phyloP scores from a whole-genome alignment of 2,797 vertebrate species.

The Kryptolebias ocellatus region DNA sequence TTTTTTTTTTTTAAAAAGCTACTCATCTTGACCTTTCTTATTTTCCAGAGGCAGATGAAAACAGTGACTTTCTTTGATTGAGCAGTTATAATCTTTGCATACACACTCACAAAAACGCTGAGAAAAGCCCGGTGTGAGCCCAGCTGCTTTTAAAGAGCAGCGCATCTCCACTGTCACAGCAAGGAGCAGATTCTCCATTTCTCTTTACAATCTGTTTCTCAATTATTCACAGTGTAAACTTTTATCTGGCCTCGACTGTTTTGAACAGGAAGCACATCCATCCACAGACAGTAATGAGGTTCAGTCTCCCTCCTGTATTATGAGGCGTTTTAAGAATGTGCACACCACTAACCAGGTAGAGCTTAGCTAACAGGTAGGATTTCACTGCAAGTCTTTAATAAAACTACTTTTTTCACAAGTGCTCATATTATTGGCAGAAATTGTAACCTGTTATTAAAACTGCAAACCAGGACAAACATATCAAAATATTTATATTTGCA shows the following conservation, averaged over 20 bases:
- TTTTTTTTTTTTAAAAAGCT: not conserved
- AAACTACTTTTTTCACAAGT: constrained; percentile 31
- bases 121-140: constrained; percentile 30
- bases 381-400: constrained; percentile 40
- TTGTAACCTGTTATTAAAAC: too few relatives aligned
- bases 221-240: constrained; percentile 17
- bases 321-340: constrained; percentile 27
- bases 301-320: constrained; percentile 34
- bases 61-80: constrained; percentile 4
- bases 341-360: constrained; percentile 7
- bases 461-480: not conserved
- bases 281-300: constrained; percentile 32
- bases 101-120: constrained; percentile 16
- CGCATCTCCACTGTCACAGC: constrained; percentile 20
- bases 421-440: constrained; percentile 1
- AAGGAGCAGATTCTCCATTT: constrained; percentile 41
- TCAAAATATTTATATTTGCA: constrained; percentile 20
- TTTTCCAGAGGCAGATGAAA: not conserved
- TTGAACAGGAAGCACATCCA: constrained; percentile 27
- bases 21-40: not conserved
- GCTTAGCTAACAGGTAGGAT: constrained; percentile 38
- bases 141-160: constrained; percentile 36
- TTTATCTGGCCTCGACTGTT: constrained; percentile 13
- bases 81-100: constrained; percentile 6
- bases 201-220: constrained; percentile 32